phyloP scores from a whole-genome alignment of 2,113 vertebrate genomes.

The Syngnathus scovelli region DNA sequence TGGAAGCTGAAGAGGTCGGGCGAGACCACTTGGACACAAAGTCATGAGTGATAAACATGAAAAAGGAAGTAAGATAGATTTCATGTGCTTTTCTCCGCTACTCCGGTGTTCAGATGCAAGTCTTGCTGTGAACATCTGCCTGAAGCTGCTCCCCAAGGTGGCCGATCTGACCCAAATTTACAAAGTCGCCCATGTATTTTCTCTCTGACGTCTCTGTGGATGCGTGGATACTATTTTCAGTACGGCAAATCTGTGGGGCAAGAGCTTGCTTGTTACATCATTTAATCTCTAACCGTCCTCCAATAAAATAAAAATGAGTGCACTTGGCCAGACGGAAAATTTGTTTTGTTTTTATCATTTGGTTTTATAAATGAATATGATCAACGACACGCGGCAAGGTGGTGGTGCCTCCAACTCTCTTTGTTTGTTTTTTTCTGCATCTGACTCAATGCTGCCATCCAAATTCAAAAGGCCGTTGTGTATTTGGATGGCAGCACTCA shows the following conservation, averaged over 20 bases:
- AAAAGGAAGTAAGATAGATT: not conserved
- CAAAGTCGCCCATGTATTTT: not conserved
- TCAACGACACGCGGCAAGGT: not conserved
- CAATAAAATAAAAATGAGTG: not conserved
- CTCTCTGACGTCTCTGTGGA: not conserved
- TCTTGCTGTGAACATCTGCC: not conserved
- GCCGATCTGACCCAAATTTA: conserved; percentile 3
- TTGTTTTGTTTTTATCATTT: not conserved
- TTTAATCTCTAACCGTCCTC: conserved; percentile 1
- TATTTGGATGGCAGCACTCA: not conserved
- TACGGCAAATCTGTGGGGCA: not conserved
- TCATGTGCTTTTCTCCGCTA: not conserved
- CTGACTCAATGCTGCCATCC: not conserved
- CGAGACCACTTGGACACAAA: not conserved
- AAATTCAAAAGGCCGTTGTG: not conserved
- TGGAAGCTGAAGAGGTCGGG: not conserved
- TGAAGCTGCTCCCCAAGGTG: conserved; percentile 2
- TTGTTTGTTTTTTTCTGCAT: not conserved
- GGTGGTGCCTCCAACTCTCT: no score
- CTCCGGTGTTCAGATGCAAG: not conserved
- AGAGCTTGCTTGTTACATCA: not conserved
- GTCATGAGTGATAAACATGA: not conserved
- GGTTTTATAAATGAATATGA: not conserved
- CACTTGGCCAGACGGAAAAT: not conserved
- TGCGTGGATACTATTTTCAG: not conserved